A percentile compares a stretch with the other conserved stretches of the same genome.
Evolutionary conservation across 2,113 vertebrate genomes (phyloP).

Genomic region (Puma concolor): DNA sequence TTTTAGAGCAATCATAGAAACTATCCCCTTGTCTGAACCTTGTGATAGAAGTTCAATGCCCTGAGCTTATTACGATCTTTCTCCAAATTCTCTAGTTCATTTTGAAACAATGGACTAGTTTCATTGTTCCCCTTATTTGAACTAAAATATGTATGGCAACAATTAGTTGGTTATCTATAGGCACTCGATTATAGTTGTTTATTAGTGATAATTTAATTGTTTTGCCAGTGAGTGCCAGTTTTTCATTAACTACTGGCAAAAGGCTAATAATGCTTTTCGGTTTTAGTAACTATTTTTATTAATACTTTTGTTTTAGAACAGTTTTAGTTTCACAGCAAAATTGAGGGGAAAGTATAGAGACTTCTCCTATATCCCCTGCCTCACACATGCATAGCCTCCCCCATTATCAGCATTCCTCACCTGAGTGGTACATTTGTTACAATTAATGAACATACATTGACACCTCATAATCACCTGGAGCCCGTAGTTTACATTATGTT

Average conservation of each 20-base stretch:
- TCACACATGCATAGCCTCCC: neutral
- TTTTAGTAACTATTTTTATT: neutral
- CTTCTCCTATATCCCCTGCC: neutral
- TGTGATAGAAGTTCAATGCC: neutral
- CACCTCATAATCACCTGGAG: neutral
- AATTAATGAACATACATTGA: neutral
- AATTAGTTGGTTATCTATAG: neutral
- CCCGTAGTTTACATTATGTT: neutral
- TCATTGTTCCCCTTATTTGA: neutral
- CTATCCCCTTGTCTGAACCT: neutral
- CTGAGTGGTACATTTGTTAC: neutral
- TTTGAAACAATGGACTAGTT: neutral
- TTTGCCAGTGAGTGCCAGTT: neutral
- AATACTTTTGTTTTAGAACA: neutral
- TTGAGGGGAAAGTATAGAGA: neutral
- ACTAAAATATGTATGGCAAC: neutral
- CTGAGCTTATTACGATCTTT: neutral
- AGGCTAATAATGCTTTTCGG: neutral
- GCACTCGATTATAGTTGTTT: neutral
- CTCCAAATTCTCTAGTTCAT: neutral
- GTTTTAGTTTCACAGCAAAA: neutral
- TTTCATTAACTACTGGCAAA: neutral
- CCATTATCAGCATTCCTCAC: neutral
- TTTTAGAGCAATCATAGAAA: neutral
- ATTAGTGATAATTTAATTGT: neutral